phyloP scores from a whole-genome alignment of 1,140 invertebrate genomes.

The Ctenoplectra terminalis region DNA sequence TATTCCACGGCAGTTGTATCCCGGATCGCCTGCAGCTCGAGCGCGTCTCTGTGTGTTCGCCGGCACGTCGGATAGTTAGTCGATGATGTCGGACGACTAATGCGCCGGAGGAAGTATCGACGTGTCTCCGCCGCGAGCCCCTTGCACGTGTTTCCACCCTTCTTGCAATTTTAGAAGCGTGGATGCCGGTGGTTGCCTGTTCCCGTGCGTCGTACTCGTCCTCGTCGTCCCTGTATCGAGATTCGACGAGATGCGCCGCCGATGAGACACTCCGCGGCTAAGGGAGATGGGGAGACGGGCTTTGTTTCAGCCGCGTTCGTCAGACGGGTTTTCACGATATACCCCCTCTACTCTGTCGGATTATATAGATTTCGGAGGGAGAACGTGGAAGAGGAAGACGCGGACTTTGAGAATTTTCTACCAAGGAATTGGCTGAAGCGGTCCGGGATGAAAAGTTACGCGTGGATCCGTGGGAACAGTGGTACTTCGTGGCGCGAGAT shows the following conservation, averaged over 20 bases:
- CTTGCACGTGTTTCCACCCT: constrained; percentile 39
- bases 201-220: not conserved
- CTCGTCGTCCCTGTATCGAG: constrained; percentile 33
- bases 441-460: too few species aligned
- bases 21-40: constrained; percentile 65
- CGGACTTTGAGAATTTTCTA: not conserved
- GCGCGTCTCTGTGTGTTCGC: constrained; percentile 2
- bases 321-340: constrained; percentile 50
- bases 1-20: constrained; percentile 66
- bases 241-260: constrained; percentile 55
- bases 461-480: too few species aligned
- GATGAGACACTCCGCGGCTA: constrained; percentile 22
- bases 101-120: constrained; percentile 54
- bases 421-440: not conserved
- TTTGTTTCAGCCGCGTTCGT: constrained; percentile 56
- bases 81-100: constrained; percentile 57
- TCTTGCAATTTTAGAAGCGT: constrained; percentile 39
- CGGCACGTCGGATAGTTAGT: constrained; percentile 50
- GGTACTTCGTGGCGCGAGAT: too few species aligned
- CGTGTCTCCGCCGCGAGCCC: constrained; percentile 29
- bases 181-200: constrained; percentile 6
- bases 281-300: constrained; percentile 38
- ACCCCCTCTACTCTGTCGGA: not conserved
- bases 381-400: not conserved
- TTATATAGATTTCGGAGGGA: not conserved